Evolutionary conservation across 1,140 invertebrate species (phyloP), one percentile per base, ranked within the genome.

Genomic region (Achroia grisella): DNA sequence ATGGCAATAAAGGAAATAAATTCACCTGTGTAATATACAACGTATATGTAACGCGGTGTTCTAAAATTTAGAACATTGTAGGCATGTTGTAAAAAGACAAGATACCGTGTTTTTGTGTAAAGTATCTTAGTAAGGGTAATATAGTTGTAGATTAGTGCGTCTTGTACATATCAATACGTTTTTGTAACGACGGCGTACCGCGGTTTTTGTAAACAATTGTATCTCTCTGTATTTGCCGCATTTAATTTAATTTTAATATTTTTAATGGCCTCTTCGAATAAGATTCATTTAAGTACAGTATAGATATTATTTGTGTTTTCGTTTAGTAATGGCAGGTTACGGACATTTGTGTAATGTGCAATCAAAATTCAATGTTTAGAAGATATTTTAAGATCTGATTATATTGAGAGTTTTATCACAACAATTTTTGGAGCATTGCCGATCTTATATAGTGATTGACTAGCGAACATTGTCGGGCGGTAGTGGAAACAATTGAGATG

Each of bases 121-220:
- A 60, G 59, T 74, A 68, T 61, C 27, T 11, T 77, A 67, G 48
- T 72, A 77, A 67, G 56, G 37, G 41, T 66, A 70, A 52, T 51
- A 36, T 62, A 55, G 42, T 39, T 60, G 40, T 53, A 60, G 57
- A 52, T 46, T 46, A 49, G 43, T 31, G 10, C 54, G 48, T 68
- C 62, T 62, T 82, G 75, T 79, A 82, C 78, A 82, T 82, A 82
- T 79, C 78, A 82, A 62, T 49, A 62, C 35, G 56, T 64, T 79
- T 76, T 77, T 75, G 42, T 65, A 70, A 69, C 39, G 49, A 52
- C 56, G 48, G 33, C 42, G 56, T 56, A 44, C 31, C 28, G 42
- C 44, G 60, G 51, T 60, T 67, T 70, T 64, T 72, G 58, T 71
- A 69, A 67, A 56, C 30, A 59, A 64, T 17, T 78, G 63, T 78